Conservation (phyloP, 2,113 vertebrate species). For the Pimephales promelas region DNA sequence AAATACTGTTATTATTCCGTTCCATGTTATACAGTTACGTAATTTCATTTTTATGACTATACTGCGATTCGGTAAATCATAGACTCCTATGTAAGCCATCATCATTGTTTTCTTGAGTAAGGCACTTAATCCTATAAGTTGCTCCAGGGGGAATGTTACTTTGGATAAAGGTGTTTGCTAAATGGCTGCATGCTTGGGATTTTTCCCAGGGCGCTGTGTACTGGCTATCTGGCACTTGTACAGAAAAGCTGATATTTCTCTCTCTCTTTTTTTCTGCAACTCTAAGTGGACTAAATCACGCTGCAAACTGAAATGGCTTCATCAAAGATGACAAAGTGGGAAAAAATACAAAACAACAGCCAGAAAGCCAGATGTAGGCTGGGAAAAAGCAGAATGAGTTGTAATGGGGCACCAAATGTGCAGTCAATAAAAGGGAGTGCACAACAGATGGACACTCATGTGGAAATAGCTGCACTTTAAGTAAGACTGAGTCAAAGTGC, state of each 20-base stretch:
- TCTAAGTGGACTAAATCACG: conserved; percentile 18
- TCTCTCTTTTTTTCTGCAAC: neutral
- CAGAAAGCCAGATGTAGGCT: conserved; percentile 30
- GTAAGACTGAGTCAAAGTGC: conserved; percentile 17
- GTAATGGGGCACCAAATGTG: conserved; percentile 29
- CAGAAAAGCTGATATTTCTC: neutral
- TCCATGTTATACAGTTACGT: no score
- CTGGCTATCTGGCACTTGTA: neutral
- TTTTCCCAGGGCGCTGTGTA: neutral
- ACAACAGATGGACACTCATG: conserved; percentile 36
- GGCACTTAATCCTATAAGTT: neutral
- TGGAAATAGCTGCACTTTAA: conserved; percentile 30
- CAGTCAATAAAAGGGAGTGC: conserved; percentile 26
- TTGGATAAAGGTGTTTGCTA: neutral
- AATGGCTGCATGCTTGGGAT: neutral
- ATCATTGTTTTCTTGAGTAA: neutral
- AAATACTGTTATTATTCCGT: no score
- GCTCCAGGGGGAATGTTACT: neutral
- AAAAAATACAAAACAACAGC: conserved; percentile 38
- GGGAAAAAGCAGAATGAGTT: conserved; percentile 17
- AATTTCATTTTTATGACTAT: neutral
- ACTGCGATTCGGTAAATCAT: neutral
- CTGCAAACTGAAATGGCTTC: neutral
- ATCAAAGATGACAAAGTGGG: conserved; percentile 30
- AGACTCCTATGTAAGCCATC: neutral